Evolutionary conservation across 2,113 vertebrate species (phyloP).

Genomic region (Diglossa brunneiventris): DNA sequence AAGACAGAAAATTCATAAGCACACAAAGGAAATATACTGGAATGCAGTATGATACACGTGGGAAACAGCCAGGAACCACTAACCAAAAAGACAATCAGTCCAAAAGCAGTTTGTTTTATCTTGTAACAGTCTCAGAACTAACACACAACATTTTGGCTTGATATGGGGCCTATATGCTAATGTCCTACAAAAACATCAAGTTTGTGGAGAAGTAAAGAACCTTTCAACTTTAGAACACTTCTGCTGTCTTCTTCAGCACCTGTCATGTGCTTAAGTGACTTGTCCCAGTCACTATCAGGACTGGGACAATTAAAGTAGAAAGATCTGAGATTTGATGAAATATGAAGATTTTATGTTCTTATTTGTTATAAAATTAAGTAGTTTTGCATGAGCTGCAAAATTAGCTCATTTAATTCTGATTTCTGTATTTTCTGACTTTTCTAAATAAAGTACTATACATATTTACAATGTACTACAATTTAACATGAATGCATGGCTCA

Average conservation of each 20-base stretch:
- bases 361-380: background rate
- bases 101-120: background rate
- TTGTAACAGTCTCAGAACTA: background rate
- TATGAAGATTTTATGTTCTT: background rate
- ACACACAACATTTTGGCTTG: background rate
- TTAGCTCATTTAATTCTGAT: background rate
- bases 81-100: background rate
- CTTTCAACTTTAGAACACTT: background rate
- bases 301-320: background rate
- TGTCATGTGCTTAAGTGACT: background rate
- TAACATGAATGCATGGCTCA: background rate
- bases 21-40: background rate
- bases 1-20: background rate
- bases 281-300: background rate
- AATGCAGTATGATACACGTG: background rate
- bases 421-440: background rate
- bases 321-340: background rate
- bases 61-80: background rate
- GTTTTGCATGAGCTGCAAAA: background rate
- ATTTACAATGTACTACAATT: background rate
- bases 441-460: background rate
- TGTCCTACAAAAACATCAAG: background rate
- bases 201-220: background rate
- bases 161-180: background rate
- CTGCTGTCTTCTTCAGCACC: background rate